These are phyloP conservation scores for Odontocolon sp. DNA, from an alignment of 2,888 invertebrate genomes.

Conservation along the genomic window DNA sequence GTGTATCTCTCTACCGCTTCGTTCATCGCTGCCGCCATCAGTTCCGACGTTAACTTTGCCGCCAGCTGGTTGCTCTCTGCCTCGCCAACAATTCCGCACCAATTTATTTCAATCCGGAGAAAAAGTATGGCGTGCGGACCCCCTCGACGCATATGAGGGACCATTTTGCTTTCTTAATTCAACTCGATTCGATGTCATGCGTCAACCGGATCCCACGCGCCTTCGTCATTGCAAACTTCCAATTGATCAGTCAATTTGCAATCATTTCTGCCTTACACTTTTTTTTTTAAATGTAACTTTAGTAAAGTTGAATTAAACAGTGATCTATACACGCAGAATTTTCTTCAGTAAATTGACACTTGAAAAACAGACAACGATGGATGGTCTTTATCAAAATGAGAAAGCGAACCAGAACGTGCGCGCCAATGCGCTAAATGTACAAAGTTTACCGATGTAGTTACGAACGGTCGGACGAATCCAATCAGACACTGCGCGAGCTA, in stretches of 20 bases:
- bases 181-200: slow-evolving; percentile 54
- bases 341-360: too few species aligned
- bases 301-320: too few species aligned
- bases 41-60: slow-evolving; percentile 31
- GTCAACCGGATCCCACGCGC: slow-evolving; percentile 27
- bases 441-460: slow-evolving; percentile 78
- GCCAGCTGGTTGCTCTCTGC: slow-evolving; percentile 35
- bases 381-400: slow-evolving; percentile 27
- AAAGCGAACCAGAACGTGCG: not conserved
- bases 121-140: slow-evolving; percentile 55
- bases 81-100: slow-evolving; percentile 72
- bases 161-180: slow-evolving; percentile 74
- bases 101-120: slow-evolving; percentile 78
- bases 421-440: slow-evolving; percentile 70
- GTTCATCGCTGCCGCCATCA: slow-evolving; percentile 34
- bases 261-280: too few species aligned
- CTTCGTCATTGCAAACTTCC: slow-evolving; percentile 24
- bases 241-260: not conserved
- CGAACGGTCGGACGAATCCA: slow-evolving; percentile 74
- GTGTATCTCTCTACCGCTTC: slow-evolving; percentile 61
- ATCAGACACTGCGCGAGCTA: slow-evolving; percentile 68
- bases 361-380: too few species aligned
- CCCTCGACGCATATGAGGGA: slow-evolving; percentile 65
- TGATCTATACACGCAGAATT: too few species aligned
- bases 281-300: too few species aligned